phyloP scores from a whole-genome alignment of 1,140 invertebrate species.

The Nephotettix cincticeps region DNA sequence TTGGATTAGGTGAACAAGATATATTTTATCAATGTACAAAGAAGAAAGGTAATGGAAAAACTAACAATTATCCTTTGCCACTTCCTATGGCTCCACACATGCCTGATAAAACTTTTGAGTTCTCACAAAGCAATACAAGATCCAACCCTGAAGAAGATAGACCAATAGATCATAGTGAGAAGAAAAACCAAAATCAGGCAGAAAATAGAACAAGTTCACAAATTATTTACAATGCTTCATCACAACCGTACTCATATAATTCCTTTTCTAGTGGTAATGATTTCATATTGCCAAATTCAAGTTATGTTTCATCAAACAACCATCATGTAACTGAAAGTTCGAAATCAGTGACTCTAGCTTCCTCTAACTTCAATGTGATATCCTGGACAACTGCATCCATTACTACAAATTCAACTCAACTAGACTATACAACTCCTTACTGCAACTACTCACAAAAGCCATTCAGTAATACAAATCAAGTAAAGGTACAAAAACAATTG shows the following conservation, averaged over 20 bases:
- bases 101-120: not conserved
- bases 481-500: not conserved
- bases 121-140: not conserved
- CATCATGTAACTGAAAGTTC: not conserved
- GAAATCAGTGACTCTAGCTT: not conserved
- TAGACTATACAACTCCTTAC: conserved; percentile 1
- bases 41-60: conserved; percentile 23
- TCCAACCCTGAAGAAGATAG: not conserved
- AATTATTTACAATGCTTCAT: not conserved
- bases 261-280: conserved; percentile 13
- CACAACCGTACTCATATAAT: conserved; percentile 19
- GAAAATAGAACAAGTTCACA: not conserved
- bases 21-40: conserved; percentile 34
- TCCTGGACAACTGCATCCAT: not conserved
- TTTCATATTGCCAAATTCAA: not conserved
- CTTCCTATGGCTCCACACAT: not conserved
- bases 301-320: not conserved
- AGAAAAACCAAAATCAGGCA: not conserved
- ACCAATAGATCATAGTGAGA: not conserved
- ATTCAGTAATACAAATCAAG: not conserved
- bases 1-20: conserved; percentile 38
- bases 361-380: conserved; percentile 1
- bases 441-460: not conserved
- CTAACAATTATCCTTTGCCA: not conserved
- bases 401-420: not conserved